phyloP scores from a whole-genome alignment of 2,888 invertebrate genomes.

The Tipula vernalis region DNA sequence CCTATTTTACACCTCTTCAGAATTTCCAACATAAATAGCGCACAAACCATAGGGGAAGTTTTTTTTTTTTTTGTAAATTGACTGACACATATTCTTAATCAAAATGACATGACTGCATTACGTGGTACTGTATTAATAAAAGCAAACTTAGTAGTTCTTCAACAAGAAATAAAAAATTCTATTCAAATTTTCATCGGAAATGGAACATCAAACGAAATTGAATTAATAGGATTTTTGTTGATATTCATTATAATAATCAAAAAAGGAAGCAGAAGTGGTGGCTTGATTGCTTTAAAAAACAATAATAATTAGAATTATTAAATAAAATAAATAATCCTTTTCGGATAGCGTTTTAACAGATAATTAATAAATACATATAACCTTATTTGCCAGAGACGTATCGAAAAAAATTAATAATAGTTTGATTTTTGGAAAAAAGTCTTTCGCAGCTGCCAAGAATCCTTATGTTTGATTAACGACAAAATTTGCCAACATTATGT shows the following conservation, averaged over 20 bases:
- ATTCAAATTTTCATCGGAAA: neutral
- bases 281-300: neutral
- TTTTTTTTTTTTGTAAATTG: neutral
- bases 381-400: too few species aligned
- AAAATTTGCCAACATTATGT: too few species aligned
- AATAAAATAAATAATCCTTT: too few species aligned
- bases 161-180: neutral
- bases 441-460: too few species aligned
- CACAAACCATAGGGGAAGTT: neutral
- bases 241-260: neutral
- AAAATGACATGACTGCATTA: neutral
- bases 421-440: too few species aligned
- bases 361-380: too few species aligned
- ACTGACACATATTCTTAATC: constrained; percentile 4
- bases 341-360: too few species aligned
- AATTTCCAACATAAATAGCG: neutral
- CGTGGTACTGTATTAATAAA: neutral
- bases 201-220: neutral
- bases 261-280: neutral
- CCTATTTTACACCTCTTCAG: neutral
- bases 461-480: too few species aligned
- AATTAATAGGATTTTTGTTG: neutral
- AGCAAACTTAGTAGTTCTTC: neutral
- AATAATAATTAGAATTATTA: neutral
- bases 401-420: too few species aligned